Evolutionary conservation across 2,888 invertebrate species (phyloP), one percentile per base, ranked within the genome.

Genomic region (Aphidius colemani): DNA sequence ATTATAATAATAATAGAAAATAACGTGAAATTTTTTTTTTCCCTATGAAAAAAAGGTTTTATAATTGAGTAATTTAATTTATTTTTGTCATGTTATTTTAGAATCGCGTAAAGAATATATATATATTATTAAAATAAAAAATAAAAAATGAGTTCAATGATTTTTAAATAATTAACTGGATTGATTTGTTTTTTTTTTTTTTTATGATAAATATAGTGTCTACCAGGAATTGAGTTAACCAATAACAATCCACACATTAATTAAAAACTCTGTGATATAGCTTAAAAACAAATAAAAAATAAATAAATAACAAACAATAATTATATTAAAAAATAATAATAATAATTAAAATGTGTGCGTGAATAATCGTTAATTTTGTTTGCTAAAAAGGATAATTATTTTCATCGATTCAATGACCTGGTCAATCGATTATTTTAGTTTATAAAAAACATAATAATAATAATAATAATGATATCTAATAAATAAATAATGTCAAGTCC

Each of bases 261-360:
- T 73, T 76, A 72, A 75, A 73, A 79, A 78, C 79, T 79, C 77
- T 79, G 79, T 79, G 79, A 79, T 79, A 79, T 78, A 79, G 77
- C 75, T 63, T 70, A 66, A 74, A 68, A 71, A 74, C 77, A 77
- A 72, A 75, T 70, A 69, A 70, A 64, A 72, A 74, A 73, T 75
- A 77, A 77, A 78, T 75, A 79, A 75, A 74, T 74, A 30, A 72
- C 69, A 70, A 30, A 30, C 30, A 30, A 30, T 30, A 30, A 30
- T 30, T 3, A 30, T 5, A 30, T 30, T 18, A 18, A 18, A 18
- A 3, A 30, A 30, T 30, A 30, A 30, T 30, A 30, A 30, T 30
- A 30, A 30, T 30, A 30, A 30, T 5, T 30, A 30, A 30, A 30
- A 30, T 5, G 30, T 30, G 30, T 30, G 30, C 0, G 30, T 30